Evolutionary conservation across 2,113 vertebrate genomes (phyloP), one percentile per base, ranked within the genome.

Genomic region (Pedionomus torquatus): DNA sequence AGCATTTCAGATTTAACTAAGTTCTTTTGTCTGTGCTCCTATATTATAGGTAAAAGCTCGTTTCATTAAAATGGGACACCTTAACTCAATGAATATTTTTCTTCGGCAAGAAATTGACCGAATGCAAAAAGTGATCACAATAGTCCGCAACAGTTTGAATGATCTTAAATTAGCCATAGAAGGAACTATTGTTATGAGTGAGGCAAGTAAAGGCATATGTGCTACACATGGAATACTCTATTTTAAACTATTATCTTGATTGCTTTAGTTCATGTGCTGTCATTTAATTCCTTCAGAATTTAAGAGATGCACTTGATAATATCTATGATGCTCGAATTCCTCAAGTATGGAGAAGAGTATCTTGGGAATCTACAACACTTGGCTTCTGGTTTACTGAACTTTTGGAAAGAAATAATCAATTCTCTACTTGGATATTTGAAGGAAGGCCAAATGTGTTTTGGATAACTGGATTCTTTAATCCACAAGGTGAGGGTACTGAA

Each of bases 371-470:
- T 52, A 97, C 98, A 71, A 98, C 98, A 2, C 97, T 98, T 86
- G 98, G 98, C 69, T 98, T 98, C 91, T 98, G 98, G 98, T 98
- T 98, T 93, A 98, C 98, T 33, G 98, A 98, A 57, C 97, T 98
- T 83, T 54, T 98, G 71, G 98, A 98, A 30, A 98, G 98, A 95
- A 98, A 98, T 64, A 33, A 61, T 44, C 98, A 98, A 12, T 98
- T 98, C 80, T 95, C 96, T n/a, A 30, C 65, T 16, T 98, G 98
- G 98, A 97, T 98, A 96, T 98, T 91, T 96, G 96, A 98, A 57
- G 98, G 98, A 68, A 98, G 98, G 68, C 98, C 98, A 79, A 97
- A 93, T 41, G 97, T 97, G 7, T 98, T 98, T 95, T 98, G 98
- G 98, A 98, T 98, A 96, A 98, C 98, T 7, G 98, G 98, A 66